These are phyloP conservation scores for Sanderia malayensis DNA, from an alignment of 30 jellyfish, hydroid and myxozoan genomes.

Conservation along the genomic window DNA sequence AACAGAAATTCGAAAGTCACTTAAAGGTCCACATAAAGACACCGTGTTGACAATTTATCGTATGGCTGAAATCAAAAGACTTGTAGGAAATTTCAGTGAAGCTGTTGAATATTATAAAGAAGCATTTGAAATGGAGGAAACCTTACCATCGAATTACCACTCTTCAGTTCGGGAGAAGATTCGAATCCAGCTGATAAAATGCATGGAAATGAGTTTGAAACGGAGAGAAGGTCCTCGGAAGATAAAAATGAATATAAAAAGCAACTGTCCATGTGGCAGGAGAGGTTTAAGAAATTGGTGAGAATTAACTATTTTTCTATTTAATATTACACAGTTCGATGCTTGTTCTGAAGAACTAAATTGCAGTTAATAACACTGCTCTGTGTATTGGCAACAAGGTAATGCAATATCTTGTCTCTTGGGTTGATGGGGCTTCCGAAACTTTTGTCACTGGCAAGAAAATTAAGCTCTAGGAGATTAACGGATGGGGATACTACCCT, in stretches of 20 bases:
- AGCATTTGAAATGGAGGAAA: constrained; percentile 62
- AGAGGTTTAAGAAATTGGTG: neutral
- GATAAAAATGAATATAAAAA: neutral
- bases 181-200: neutral
- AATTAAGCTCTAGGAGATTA: too few relatives aligned
- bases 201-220: neutral
- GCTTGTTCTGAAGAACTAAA: too few relatives aligned
- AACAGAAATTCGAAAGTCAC: constrained; percentile 13
- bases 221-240: neutral
- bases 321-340: too few relatives aligned
- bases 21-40: constrained; percentile 48
- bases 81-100: constrained; percentile 7
- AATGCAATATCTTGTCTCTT: too few relatives aligned
- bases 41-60: constrained; percentile 38
- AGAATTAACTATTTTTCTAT: neutral
- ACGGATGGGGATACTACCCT: too few relatives aligned
- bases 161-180: constrained; percentile 30
- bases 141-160: constrained; percentile 31
- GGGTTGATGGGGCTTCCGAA: too few relatives aligned
- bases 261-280: neutral
- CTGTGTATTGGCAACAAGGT: too few relatives aligned
- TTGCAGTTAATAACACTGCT: too few relatives aligned
- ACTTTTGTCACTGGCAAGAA: too few relatives aligned
- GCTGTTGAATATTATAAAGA: constrained; percentile 47
- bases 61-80: constrained; percentile 6